Evolutionary conservation across 2,888 invertebrate genomes (phyloP), one percentile per base, ranked within the genome.

Genomic region (Allacma fusca): DNA sequence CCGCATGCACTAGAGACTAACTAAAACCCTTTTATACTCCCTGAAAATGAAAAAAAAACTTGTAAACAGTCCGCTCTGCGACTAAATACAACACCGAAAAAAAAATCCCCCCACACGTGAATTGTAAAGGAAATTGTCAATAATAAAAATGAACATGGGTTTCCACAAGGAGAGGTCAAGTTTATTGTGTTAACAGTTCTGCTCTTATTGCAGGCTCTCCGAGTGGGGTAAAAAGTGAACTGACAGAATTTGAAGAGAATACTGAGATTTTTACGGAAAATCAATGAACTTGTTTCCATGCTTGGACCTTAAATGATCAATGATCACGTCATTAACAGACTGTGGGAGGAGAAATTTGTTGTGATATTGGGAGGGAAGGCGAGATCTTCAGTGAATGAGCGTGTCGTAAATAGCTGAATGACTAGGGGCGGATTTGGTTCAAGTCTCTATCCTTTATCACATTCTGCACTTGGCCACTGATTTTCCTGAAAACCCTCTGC

Each of bases 321-420:
- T 68, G 68, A 68, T 68, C 68, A 68, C 68, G 68, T 68, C 68
- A 68, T 68, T 68, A 68, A 40, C 40, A 68, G 68, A 13, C 28
- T 67, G 5, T 67, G 67, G 16, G 67, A 28, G 29, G n/a, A 28
- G 19, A 16, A 50, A 50, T 19, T 50, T n/a, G 16, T 50, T 50
- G 50, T 50, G n/a, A 19, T 13, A 9, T 13, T 5, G 19, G 16
- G 19, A 50, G n/a, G 16, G 50, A 50, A 13, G 19, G 2, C 16
- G 50, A 1, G 2, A 5, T 50, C 16, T 50, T n/a, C n/a, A 16
- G 4, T 50, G 50, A 4, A 50, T 19, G 50, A 50, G 50, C 50
- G n/a, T 50, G n/a, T 50, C 16, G 50, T 50, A n/a, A 13, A 50
- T n/a, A 50, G 34, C 34, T 9, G 34, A 9, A 9, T 34, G 34